These are phyloP conservation scores for Penaeus japonicus DNA, from an alignment of 1,140 invertebrate genomes.

Conservation along the genomic window DNA sequence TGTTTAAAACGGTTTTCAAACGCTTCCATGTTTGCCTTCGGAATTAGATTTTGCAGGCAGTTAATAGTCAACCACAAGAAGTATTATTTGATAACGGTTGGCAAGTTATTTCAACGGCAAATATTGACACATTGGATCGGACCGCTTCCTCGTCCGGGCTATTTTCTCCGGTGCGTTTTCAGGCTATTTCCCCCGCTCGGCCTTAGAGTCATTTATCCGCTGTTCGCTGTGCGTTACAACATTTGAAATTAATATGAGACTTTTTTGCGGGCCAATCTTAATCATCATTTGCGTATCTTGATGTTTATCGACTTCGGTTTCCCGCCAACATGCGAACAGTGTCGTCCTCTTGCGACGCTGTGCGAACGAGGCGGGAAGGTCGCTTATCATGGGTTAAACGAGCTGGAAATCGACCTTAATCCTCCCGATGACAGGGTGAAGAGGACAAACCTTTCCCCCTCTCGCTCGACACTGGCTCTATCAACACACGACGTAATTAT, in stretches of 20 bases:
- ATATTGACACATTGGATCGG: constrained; percentile 44
- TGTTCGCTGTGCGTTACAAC: too few relatives aligned
- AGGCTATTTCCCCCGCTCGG: neutral
- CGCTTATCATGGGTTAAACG: neutral
- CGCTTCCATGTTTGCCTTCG: constrained; percentile 57
- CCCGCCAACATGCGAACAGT: too few relatives aligned
- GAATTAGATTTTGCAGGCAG: constrained; percentile 59
- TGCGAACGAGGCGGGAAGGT: neutral
- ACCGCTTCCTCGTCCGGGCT: neutral
- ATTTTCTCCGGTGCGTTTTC: constrained; percentile 36
- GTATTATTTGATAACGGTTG: constrained; percentile 58
- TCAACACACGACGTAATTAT: constrained; percentile 54
- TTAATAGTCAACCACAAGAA: constrained; percentile 59
- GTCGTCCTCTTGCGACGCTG: neutral
- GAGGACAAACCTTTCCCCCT: neutral
- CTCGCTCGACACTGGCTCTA: constrained; percentile 23
- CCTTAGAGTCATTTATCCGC: too few relatives aligned
- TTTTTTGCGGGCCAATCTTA: too few relatives aligned
- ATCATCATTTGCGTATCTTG: too few relatives aligned
- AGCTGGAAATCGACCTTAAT: too few relatives aligned
- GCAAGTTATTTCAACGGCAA: constrained; percentile 58
- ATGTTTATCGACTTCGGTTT: too few relatives aligned
- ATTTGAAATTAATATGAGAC: too few relatives aligned
- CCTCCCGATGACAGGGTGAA: too few relatives aligned
- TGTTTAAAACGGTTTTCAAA: constrained; percentile 58